Percentiles rank a stretch among this genome's conserved stretches.
Conservation (phyloP, 2,797 vertebrate species). For the Aphelocoma californica region DNA sequence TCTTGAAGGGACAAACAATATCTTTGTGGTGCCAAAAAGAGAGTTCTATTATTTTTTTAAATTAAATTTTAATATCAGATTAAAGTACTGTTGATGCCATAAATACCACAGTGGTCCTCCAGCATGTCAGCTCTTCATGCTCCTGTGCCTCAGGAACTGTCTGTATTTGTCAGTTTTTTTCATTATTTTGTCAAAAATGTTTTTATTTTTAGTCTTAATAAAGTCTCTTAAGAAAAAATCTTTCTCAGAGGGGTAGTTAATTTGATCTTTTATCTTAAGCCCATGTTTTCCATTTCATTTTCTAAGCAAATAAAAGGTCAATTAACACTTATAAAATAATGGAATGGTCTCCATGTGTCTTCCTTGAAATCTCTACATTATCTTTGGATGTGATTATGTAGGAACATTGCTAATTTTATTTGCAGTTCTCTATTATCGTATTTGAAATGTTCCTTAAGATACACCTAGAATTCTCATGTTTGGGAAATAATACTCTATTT, state of each 20-base stretch:
- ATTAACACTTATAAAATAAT: conserved; percentile 23
- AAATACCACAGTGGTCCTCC: background rate
- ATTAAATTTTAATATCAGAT: background rate
- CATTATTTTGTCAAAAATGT: background rate
- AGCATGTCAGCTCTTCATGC: background rate
- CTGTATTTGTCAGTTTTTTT: background rate
- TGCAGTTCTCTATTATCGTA: background rate
- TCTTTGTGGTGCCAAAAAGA: background rate
- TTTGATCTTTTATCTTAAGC: background rate
- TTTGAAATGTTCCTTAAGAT: background rate
- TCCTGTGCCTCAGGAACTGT: background rate
- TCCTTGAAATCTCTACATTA: background rate
- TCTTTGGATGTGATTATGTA: background rate
- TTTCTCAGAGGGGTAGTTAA: background rate
- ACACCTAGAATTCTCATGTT: background rate
- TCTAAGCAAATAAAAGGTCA: conserved; percentile 1
- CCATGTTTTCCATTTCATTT: background rate
- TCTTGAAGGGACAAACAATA: background rate
- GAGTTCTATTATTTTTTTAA: background rate
- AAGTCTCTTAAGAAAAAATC: background rate
- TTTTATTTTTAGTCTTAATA: background rate
- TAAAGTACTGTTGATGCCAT: background rate
- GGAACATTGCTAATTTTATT: background rate
- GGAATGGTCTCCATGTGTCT: background rate
- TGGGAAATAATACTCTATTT: background rate